Percentiles rank a stretch among this genome's conserved stretches.
Evolutionary conservation across 2,797 vertebrate genomes (phyloP).

Genomic region (Bradypodion pumilum): DNA sequence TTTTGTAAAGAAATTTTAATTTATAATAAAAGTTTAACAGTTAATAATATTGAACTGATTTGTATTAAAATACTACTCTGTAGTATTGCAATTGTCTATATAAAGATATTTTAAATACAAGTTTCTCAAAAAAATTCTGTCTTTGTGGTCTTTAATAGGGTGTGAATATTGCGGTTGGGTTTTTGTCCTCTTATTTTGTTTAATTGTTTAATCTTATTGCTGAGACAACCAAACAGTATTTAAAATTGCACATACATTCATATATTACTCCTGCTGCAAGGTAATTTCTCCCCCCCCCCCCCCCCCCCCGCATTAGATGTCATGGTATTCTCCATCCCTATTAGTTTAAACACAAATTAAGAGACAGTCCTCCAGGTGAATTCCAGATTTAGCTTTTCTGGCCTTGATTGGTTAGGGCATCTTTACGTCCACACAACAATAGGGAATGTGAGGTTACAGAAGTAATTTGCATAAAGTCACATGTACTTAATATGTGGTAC

Average conservation of each 20-base stretch:
- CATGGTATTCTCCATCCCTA: not conserved
- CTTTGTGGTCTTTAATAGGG: constrained; percentile 56
- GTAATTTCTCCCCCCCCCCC: not conserved
- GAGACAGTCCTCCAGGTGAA: no score
- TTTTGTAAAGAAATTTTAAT: constrained; percentile 88
- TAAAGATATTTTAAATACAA: constrained; percentile 87
- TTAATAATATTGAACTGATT: constrained; percentile 82
- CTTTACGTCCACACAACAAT: not conserved
- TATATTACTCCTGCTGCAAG: not conserved
- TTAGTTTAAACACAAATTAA: not conserved
- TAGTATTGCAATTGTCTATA: constrained; percentile 82
- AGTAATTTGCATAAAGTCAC: not conserved
- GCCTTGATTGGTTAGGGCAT: no score
- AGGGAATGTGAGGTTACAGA: not conserved
- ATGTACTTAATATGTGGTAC: not conserved
- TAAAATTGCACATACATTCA: not conserved
- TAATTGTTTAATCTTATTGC: no score
- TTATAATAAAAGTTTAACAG: constrained; percentile 90
- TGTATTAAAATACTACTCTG: constrained; percentile 76
- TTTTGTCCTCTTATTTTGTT: not conserved
- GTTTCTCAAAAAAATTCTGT: constrained; percentile 54
- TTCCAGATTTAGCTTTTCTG: not conserved
- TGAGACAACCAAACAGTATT: not conserved
- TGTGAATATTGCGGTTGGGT: not conserved
- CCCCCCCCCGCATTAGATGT: no score